A percentile compares a stretch with the other conserved stretches of the same genome.
Evolutionary conservation across 2,888 invertebrate species (phyloP).

Genomic region (Zaprionus bogoriensis): DNA sequence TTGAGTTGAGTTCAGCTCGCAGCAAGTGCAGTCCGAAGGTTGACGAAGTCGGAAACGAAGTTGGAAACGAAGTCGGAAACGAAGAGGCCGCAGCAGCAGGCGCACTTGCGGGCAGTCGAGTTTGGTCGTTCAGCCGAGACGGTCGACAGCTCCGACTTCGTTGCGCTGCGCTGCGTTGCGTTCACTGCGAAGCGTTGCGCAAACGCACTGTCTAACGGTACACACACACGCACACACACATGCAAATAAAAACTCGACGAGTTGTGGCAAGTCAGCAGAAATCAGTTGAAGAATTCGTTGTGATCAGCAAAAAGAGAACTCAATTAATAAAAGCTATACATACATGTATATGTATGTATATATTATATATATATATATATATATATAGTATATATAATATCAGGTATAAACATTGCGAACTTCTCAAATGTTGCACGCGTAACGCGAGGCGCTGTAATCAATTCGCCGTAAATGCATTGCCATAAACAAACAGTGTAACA

Average conservation of each 20-base stretch:
- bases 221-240: slow-evolving; percentile 11
- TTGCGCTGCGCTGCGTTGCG: no score
- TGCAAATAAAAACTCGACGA: slow-evolving; percentile 20
- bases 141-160: slow-evolving; percentile 42
- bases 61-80: not conserved
- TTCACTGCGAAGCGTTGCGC: slow-evolving; percentile 52
- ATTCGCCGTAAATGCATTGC: slow-evolving; percentile 38
- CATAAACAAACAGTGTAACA: slow-evolving; percentile 28
- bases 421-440: slow-evolving; percentile 38
- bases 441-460: slow-evolving; percentile 44
- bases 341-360: slow-evolving; percentile 9
- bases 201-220: slow-evolving; percentile 61
- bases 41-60: not conserved
- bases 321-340: slow-evolving; percentile 15
- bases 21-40: no score
- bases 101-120: slow-evolving; percentile 53
- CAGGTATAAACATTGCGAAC: slow-evolving; percentile 5
- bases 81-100: slow-evolving; percentile 16
- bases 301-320: slow-evolving; percentile 35
- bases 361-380: slow-evolving; percentile 12
- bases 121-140: slow-evolving; percentile 54
- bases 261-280: slow-evolving; percentile 37
- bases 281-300: slow-evolving; percentile 13
- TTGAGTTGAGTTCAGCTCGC: slow-evolving; percentile 33
- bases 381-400: not conserved